Percentiles rank a stretch among this genome's conserved stretches.
Evolutionary conservation across 2,113 vertebrate genomes (phyloP).

Genomic region (Phainopepla nitens): DNA sequence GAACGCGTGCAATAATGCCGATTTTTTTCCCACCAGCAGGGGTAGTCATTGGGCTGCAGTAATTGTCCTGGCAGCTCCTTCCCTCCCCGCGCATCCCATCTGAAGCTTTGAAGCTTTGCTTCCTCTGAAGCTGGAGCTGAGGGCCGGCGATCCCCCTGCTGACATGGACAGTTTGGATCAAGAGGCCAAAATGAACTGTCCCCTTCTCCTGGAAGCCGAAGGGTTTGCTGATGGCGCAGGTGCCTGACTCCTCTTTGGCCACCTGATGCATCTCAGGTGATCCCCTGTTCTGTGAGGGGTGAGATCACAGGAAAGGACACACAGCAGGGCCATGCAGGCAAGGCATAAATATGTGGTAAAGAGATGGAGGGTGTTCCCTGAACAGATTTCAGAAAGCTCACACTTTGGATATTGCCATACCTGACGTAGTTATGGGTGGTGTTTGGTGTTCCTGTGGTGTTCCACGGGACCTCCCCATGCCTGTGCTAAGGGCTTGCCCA

Average conservation of each 20-base stretch:
- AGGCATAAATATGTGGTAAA: not conserved
- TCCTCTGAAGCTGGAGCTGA: not conserved
- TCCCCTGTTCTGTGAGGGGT: not conserved
- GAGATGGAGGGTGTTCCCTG: not conserved
- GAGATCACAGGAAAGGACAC: not conserved
- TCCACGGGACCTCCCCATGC: not conserved
- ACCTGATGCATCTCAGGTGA: not conserved
- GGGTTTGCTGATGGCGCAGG: rapidly evolving
- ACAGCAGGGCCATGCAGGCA: not conserved
- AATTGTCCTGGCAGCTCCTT: not conserved
- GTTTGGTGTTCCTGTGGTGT: not conserved
- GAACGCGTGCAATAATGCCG: not conserved
- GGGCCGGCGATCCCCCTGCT: not conserved
- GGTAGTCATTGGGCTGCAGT: constrained; percentile 51
- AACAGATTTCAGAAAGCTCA: not conserved
- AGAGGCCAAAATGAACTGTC: not conserved
- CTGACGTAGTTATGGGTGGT: not conserved
- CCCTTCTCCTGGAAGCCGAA: not conserved
- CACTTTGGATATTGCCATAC: not conserved
- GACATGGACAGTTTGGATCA: not conserved
- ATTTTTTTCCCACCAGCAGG: constrained; percentile 49
- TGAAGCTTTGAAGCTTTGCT: not conserved
- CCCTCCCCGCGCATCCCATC: not conserved
- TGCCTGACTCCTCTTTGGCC: not conserved
- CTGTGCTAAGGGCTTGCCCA: not conserved